Conservation (phyloP, 2,113 vertebrate genomes). For the Carassius auratus region DNA sequence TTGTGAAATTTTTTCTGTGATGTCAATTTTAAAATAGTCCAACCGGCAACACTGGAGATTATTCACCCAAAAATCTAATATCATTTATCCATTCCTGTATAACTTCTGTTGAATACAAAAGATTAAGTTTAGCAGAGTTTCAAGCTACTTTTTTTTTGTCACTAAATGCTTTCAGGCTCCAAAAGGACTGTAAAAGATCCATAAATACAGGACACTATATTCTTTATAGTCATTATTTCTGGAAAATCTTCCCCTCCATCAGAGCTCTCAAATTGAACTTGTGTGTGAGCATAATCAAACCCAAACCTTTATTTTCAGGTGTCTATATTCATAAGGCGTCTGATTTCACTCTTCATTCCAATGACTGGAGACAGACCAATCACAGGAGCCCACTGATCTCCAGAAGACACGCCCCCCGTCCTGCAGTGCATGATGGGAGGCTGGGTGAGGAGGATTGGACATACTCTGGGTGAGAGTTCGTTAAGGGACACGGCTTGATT, state of each 20-base stretch:
- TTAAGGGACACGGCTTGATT: not conserved
- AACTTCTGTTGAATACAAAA: too few species aligned
- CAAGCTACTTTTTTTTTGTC: not conserved
- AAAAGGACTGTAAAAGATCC: not conserved
- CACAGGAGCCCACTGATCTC: slow-evolving; percentile 80
- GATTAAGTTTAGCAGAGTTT: too few species aligned
- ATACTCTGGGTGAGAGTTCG: slow-evolving; percentile 80
- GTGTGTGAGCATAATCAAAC: not conserved
- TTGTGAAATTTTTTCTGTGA: too few species aligned
- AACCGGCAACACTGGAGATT: too few species aligned
- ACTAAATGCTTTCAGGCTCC: not conserved
- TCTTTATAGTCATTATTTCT: not conserved
- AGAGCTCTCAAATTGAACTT: not conserved
- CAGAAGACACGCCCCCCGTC: slow-evolving; percentile 77
- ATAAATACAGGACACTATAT: not conserved
- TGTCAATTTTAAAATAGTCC: too few species aligned
- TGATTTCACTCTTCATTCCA: slow-evolving; percentile 76
- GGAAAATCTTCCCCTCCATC: too few species aligned
- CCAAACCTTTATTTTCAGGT: slow-evolving; percentile 69
- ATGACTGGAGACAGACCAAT: slow-evolving; percentile 83
- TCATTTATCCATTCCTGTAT: too few species aligned
- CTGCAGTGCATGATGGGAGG: slow-evolving; percentile 80
- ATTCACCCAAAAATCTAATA: too few species aligned
- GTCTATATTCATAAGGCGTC: slow-evolving; percentile 79
- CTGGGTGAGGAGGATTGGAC: slow-evolving; percentile 91